Evolutionary conservation across 2,797 vertebrate species (phyloP).

Genomic region (Hafferia zeledoni): DNA sequence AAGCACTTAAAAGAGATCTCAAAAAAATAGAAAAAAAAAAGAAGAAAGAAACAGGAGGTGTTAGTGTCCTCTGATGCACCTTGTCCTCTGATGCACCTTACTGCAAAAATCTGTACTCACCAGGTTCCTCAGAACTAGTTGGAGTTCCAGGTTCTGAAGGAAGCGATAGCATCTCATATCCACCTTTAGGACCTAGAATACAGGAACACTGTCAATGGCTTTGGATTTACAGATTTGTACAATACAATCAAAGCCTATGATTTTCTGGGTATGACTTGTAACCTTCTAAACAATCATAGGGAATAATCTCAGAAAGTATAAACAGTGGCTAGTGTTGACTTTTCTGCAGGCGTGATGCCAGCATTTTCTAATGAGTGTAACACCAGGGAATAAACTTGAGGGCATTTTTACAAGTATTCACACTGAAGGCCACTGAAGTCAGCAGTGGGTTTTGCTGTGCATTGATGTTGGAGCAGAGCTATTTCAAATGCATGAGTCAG

Average conservation of each 20-base stretch:
- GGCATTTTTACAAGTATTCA: not conserved
- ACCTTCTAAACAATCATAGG: not conserved
- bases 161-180: slow-evolving; percentile 65
- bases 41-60: not conserved
- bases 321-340: not conserved
- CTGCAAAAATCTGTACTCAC: slow-evolving; percentile 51
- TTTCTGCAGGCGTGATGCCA: not conserved
- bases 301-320: not conserved
- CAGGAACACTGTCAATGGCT: not conserved
- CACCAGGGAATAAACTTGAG: not conserved
- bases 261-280: not conserved
- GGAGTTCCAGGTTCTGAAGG: slow-evolving; percentile 59
- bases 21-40: not conserved
- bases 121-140: slow-evolving; percentile 52
- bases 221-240: not conserved
- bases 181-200: slow-evolving; percentile 64
- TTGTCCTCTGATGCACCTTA: not conserved
- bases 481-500: not conserved
- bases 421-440: not conserved
- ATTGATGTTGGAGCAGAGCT: not conserved
- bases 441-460: not conserved
- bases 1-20: not conserved
- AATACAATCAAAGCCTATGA: not conserved
- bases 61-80: not conserved
- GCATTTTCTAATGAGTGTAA: not conserved